Base-by-base conservation (phyloP, 2,113 vertebrate species). In the Rhinogobius similis region DNA sequence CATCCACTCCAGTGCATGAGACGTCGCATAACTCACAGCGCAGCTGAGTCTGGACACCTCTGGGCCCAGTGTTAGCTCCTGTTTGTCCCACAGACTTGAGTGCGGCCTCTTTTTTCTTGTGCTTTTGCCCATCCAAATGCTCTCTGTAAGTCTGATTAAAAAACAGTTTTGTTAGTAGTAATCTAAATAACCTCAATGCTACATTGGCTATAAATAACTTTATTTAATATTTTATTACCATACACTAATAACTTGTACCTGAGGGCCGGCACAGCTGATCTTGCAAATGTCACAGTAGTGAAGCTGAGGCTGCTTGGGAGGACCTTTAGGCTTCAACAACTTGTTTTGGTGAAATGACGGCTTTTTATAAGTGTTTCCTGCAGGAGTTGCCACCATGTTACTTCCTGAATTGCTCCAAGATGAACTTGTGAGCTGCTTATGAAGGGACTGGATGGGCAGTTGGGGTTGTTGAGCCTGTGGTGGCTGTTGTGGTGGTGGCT, bases 271-370 rank as follows among this genome's bases (percentile, higher is more conserved):
- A 61, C 95, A 96, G 91, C 94, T 95, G 84, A 95, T 94, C 86
- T 93, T 95, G 85, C 95, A 96, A 80, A 96, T 88, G 64, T 95
- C 94, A 50, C 95, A 96, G 88, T 96, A 96, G 83, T 94, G 94
- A 13, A 95, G 89, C 55, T 90, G 93, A 0, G 92, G 89, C 39
- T 89, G 94, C 65, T 92, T 93, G 7, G 93, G 91, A 1, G 90
- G 86, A 0, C 84, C 88, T 85, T 91, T 94, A 53, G 92, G 84
- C 79, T 91, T 94, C 21, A 81, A 91, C 44, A 84, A 72, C 83
- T 92, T 93, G 87, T 69, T 89, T 67, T 91, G 91, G 66, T 91
- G 89, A 77, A 92, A 93, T 0, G 55, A 59, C 0, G 87, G 81
- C 75, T 93, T 94, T 71, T 93, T 94, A 61, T 93, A 89, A 14